Evolutionary conservation across 2,113 vertebrate species (phyloP), one percentile per base, ranked within the genome.

Genomic region (Mustela lutreola): DNA sequence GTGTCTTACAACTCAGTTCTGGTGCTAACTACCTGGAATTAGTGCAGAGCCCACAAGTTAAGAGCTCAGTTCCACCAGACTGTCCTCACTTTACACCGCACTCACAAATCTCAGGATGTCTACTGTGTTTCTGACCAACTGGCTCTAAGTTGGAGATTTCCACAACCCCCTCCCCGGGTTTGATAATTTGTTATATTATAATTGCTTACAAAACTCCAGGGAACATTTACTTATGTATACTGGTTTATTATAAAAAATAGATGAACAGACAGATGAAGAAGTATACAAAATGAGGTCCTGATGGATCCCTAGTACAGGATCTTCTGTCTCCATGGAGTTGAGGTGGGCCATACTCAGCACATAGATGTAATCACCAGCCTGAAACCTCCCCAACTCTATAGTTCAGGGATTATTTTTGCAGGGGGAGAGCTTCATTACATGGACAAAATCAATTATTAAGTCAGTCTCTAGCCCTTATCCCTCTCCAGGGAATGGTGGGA

Each of bases 371-470:
- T 78, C 45, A 56, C 45, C 4, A 21, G 26, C 28, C 62, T 67
- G 33, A 50, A 53, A 88, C 5, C 10, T 94, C 14, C 36, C 36
- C 11, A 18, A 33, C 26, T 45, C 11, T 31, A 24, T 6, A 19
- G 62, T 58, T 36, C 24, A 36, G 39, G 73, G 5, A 26, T 56
- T 24, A 33, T 53, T 53, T 15, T 56, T 18, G 4, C n/a, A 60
- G 31, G 7, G 4, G n/a, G 71, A 24, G 7, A 3, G 1, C 19
- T 82, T 33, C 5, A 4, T 1, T 50, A 7, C 9, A 14, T 22
- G 14, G 60, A 31, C 7, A 24, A 31, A 8, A 39, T 58, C 22
- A 9, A 14, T 79, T 31, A 48, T 42, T 14, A 36, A 45, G 24
- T 84, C 39, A 60, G 5, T 70, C 26, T 31, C 36, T 6, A 78